Evolutionary conservation across 2,113 vertebrate species (phyloP), one percentile per base, ranked within the genome.

Genomic region (Machaerirhynchus nigripectus): DNA sequence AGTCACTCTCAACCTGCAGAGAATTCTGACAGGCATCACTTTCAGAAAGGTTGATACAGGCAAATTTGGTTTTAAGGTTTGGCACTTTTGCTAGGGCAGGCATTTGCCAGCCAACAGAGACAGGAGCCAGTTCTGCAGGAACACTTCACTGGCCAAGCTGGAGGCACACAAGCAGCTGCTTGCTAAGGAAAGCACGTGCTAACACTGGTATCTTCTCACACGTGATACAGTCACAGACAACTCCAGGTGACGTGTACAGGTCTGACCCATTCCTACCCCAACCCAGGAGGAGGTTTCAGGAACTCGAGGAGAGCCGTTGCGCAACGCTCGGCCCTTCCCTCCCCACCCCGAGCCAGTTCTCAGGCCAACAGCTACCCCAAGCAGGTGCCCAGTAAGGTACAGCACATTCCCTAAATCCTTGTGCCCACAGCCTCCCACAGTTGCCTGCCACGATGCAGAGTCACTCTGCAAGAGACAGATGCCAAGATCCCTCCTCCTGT

Each of bases 1-100:
- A 60, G 75, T 23, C 64, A 31, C 20, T 22, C 53, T 77, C 39
- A 9, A 22, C 46, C 61, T 28, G 53, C 52, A 64, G 53, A 44
- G 73, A 84, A 68, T 21, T 69, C 78, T 14, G 50, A 40, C 42
- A 26, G 35, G 92, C 33, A 84, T 77, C 35, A 2, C 68, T 70
- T 79, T 49, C 63, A 44, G 46, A 75, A 49, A 84, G 44, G 77
- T 21, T 17, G 40, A 79, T 17, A 61, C 5, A 95, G 96, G 96
- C 95, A 93, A 82, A 87, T 94, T 70, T 87, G 94, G 95, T 85
- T 93, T 95, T 40, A 50, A 79, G 77, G 76, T 93, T 97, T 96
- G 97, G 97, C 97, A 97, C 96, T 93, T 96, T 64, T 33, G 59
- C 77, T 63, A n/a, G 60, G 88, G 76, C 53, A 80, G 85, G 53